These are phyloP conservation scores for Diceros bicornis DNA, from an alignment of 2,797 vertebrate genomes.

Conservation along the genomic window DNA sequence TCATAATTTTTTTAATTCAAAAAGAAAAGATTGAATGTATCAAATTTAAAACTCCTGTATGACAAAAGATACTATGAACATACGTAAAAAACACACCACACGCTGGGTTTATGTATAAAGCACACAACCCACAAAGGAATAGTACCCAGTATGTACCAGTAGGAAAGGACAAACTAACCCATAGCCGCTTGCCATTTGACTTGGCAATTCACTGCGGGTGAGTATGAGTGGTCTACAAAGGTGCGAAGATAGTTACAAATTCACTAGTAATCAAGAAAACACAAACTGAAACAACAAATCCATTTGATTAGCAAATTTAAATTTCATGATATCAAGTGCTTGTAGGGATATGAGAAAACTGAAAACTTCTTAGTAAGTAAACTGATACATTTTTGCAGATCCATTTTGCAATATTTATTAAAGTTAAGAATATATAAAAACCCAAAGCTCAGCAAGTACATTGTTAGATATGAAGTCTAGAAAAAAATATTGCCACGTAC, in stretches of 20 bases:
- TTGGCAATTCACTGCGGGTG: background rate
- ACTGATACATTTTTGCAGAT: background rate
- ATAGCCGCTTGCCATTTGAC: background rate
- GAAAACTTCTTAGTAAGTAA: background rate
- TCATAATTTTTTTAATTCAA: background rate
- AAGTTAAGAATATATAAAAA: background rate
- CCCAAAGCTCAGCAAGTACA: background rate
- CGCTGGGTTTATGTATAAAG: background rate
- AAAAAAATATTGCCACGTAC: background rate
- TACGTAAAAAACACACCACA: background rate
- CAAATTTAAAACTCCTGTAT: background rate
- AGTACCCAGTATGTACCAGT: background rate
- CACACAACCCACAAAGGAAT: background rate
- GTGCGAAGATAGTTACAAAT: background rate
- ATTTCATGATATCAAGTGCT: background rate
- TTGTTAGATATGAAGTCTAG: background rate
- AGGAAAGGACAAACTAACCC: background rate
- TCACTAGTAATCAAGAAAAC: background rate
- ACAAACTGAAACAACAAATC: background rate
- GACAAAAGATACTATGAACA: background rate
- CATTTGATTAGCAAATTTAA: background rate
- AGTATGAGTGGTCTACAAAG: background rate
- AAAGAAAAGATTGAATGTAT: background rate
- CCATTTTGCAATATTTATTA: background rate
- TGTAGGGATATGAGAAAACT: background rate